phyloP scores from a whole-genome alignment of 1,140 invertebrate species.

The Trichonephila inaurata region DNA sequence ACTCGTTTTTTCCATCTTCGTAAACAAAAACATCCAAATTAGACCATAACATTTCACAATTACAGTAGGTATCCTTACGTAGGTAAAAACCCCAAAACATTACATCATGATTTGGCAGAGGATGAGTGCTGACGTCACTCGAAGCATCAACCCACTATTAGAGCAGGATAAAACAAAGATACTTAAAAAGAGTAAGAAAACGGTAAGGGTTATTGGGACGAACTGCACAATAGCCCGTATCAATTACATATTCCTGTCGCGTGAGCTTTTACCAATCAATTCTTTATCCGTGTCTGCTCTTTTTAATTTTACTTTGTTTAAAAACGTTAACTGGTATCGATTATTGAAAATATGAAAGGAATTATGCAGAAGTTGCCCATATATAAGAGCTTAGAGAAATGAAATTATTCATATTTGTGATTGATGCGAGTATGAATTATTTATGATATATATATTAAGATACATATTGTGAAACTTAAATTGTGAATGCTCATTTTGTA shows the following conservation, averaged over 20 bases:
- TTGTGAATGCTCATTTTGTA: too few species aligned
- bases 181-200: not conserved
- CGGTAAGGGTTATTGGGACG: constrained; percentile 65
- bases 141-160: constrained; percentile 8
- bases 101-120: not conserved
- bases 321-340: not conserved
- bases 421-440: too few species aligned
- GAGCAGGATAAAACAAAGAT: constrained; percentile 10
- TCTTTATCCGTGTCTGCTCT: constrained; percentile 13
- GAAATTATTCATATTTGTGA: too few species aligned
- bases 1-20: not conserved
- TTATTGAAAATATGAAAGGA: not conserved
- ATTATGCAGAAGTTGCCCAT: not conserved
- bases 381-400: too few species aligned
- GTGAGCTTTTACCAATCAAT: constrained; percentile 47
- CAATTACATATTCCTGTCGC: constrained; percentile 59
- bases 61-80: not conserved
- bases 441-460: too few species aligned
- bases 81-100: not conserved
- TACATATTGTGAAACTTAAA: too few species aligned
- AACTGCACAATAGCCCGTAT: constrained; percentile 44
- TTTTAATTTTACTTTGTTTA: not conserved
- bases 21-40: not conserved
- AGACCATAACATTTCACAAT: not conserved
- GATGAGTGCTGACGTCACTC: constrained; percentile 1